A percentile compares a stretch with the other conserved stretches of the same genome.
Conservation (phyloP, 2,888 invertebrate species). For the Scelioninae gen. 1 region DNA sequence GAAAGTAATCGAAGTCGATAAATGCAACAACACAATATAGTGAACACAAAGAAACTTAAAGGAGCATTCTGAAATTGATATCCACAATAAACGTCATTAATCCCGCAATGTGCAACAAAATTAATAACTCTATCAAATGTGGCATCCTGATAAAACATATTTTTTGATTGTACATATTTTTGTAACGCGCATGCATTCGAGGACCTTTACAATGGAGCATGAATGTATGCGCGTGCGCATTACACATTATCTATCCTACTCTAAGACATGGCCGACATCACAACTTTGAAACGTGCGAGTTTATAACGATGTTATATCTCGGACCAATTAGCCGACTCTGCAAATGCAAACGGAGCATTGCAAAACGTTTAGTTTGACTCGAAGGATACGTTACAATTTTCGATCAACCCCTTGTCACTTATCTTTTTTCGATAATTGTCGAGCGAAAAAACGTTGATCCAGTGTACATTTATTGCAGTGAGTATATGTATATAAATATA, state of each 20-base stretch:
- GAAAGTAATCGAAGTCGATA: too few species aligned
- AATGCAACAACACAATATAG: too few species aligned
- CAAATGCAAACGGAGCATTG: constrained; percentile 70
- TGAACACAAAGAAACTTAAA: too few species aligned
- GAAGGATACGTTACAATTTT: constrained; percentile 41
- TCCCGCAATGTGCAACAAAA: too few species aligned
- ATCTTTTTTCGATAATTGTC: constrained; percentile 72
- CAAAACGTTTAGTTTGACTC: constrained; percentile 49
- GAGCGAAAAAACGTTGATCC: constrained; percentile 73
- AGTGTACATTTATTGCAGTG: constrained; percentile 74
- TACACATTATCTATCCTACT: constrained; percentile 76
- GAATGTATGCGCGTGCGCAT: constrained; percentile 78
- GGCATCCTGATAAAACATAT: constrained; percentile 48
- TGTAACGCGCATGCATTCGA: constrained; percentile 67
- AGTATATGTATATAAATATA: constrained; percentile 72
- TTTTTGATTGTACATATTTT: constrained; percentile 60
- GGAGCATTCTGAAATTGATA: too few species aligned
- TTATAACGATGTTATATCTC: constrained; percentile 77
- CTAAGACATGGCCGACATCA: constrained; percentile 81
- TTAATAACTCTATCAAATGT: constrained; percentile 8
- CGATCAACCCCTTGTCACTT: constrained; percentile 27
- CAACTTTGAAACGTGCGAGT: constrained; percentile 84
- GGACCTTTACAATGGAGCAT: constrained; percentile 73
- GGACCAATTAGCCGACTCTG: constrained; percentile 59
- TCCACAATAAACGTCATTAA: too few species aligned